A percentile compares a stretch with the other conserved stretches of the same genome.
phyloP scores from a whole-genome alignment of 2,888 invertebrate species.

The Rugalucina vietnamica region DNA sequence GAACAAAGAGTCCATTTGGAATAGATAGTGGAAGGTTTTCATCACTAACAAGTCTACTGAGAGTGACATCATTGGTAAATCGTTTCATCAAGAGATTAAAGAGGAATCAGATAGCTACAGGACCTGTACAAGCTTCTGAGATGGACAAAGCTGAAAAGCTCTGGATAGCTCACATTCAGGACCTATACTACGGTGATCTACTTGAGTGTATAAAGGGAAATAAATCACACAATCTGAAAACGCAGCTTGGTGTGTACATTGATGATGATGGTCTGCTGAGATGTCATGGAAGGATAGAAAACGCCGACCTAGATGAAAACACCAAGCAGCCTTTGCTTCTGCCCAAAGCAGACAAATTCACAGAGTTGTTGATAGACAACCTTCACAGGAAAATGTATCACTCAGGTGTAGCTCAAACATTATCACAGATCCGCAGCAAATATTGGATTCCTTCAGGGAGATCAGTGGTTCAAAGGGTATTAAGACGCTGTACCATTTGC shows the following conservation, averaged over 20 bases:
- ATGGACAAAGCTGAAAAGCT: background rate
- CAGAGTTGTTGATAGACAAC: too few species aligned
- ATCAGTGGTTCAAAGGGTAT: background rate
- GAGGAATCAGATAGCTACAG: background rate
- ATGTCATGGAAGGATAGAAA: slow-evolving; percentile 28
- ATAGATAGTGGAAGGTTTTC: background rate
- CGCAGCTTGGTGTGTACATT: slow-evolving; percentile 19
- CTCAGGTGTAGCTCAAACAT: slow-evolving; percentile 4
- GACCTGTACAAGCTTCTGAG: background rate
- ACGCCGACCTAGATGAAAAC: slow-evolving; percentile 20
- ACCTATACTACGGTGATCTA: background rate
- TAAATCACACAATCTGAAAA: background rate
- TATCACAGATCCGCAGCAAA: background rate
- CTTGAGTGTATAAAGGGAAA: background rate
- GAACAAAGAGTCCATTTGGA: background rate
- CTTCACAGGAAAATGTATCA: background rate
- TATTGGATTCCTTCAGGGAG: slow-evolving; percentile 1
- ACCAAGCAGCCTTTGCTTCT: slow-evolving; percentile 11
- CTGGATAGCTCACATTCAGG: background rate
- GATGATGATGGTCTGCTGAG: slow-evolving; percentile 20
- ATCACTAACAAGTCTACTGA: background rate
- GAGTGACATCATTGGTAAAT: background rate
- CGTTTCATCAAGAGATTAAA: background rate
- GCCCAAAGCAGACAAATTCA: slow-evolving; percentile 16
- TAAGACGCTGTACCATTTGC: background rate